A percentile compares a stretch with the other conserved stretches of the same genome.
These are phyloP conservation scores for Todus mexicanus DNA, from an alignment of 2,797 vertebrate species.

Conservation along the genomic window DNA sequence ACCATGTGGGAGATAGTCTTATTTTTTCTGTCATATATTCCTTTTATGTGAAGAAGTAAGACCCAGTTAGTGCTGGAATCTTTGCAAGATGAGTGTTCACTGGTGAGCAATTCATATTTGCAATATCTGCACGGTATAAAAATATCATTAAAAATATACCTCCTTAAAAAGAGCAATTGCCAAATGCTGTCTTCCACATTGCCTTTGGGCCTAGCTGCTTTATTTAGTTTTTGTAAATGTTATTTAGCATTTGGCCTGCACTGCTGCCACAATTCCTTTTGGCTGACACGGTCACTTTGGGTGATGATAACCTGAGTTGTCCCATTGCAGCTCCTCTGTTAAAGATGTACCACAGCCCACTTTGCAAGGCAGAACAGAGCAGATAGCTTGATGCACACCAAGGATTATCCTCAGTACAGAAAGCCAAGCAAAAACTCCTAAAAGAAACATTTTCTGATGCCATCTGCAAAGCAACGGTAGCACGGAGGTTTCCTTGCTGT, in stretches of 20 bases:
- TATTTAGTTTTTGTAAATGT: not conserved
- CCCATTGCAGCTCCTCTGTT: not conserved
- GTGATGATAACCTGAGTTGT: not conserved
- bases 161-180: slow-evolving; percentile 42
- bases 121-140: slow-evolving; percentile 38
- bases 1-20: not conserved
- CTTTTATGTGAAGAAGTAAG: not conserved
- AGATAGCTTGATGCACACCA: not conserved
- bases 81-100: slow-evolving; percentile 31
- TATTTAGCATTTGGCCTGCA: not conserved
- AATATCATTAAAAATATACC: slow-evolving; percentile 35
- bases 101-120: slow-evolving; percentile 41
- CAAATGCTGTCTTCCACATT: not conserved
- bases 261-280: not conserved
- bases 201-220: not conserved
- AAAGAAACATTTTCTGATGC: not conserved
- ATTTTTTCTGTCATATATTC: not conserved
- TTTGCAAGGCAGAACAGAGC: not conserved
- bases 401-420: not conserved
- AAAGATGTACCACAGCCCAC: not conserved
- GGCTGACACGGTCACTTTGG: not conserved
- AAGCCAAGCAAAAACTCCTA: not conserved
- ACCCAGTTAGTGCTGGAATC: not conserved
- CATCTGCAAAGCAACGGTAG: not conserved
- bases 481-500: not conserved